phyloP scores from a whole-genome alignment of 2,888 invertebrate species.

The Harpalus rufipes region DNA sequence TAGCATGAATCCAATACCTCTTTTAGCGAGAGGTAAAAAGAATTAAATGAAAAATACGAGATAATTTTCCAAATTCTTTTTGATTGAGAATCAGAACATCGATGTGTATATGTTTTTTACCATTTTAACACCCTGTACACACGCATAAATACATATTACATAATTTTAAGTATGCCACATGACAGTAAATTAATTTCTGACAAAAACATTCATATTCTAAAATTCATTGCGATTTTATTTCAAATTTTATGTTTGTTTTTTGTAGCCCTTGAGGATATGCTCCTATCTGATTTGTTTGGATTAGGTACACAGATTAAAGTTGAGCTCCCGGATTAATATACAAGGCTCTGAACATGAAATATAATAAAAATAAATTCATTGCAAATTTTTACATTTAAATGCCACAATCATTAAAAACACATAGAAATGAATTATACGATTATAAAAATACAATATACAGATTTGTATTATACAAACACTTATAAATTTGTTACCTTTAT shows the following conservation, averaged over 20 bases:
- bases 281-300: conserved; percentile 14
- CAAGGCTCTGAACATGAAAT: not conserved
- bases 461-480: not conserved
- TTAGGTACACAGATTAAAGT: conserved; percentile 1
- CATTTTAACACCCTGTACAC: too few relatives aligned
- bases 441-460: not conserved
- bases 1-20: too few relatives aligned
- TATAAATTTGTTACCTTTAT: not conserved
- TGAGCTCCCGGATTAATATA: conserved; percentile 6
- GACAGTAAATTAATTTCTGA: not conserved
- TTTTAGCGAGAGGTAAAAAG: too few relatives aligned
- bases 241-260: conserved; percentile 12
- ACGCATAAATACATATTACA: not conserved
- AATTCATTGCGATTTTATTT: not conserved
- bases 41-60: too few relatives aligned
- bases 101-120: too few relatives aligned
- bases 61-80: too few relatives aligned
- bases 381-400: not conserved
- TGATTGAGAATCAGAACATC: too few relatives aligned
- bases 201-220: not conserved
- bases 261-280: not conserved
- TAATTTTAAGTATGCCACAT: not conserved
- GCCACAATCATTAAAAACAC: not conserved
- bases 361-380: conserved; percentile 2
- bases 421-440: not conserved